Evolutionary conservation across 2,113 vertebrate genomes (phyloP).

Genomic region (Vidua macroura): DNA sequence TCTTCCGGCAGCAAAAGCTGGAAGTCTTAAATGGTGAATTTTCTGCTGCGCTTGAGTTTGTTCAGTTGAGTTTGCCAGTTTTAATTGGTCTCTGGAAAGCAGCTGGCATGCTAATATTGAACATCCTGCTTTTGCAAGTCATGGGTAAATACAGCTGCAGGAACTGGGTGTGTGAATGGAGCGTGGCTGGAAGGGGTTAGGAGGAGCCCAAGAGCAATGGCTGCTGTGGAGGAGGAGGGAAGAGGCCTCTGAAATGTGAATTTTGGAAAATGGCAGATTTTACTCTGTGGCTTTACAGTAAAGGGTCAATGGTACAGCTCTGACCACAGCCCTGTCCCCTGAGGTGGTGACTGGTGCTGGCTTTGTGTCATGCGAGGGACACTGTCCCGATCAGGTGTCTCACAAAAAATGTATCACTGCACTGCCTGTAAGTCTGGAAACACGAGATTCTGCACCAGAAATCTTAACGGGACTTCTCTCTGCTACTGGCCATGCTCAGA

Average conservation of each 20-base stretch:
- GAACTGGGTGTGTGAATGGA: constrained; percentile 15
- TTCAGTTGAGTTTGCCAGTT: constrained; percentile 43
- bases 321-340: neutral
- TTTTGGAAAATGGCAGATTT: neutral
- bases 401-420: neutral
- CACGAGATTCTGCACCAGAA: accelerated
- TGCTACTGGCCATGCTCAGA: neutral
- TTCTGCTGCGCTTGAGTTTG: constrained; percentile 52
- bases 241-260: neutral
- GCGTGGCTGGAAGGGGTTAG: neutral
- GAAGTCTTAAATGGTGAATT: constrained; percentile 49
- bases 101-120: constrained; percentile 54
- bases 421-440: neutral
- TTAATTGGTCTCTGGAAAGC: constrained; percentile 65
- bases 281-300: neutral
- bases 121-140: constrained; percentile 39
- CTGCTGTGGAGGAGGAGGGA: neutral
- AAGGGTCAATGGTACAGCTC: neutral
- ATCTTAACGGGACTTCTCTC: neutral
- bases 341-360: neutral
- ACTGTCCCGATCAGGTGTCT: accelerated
- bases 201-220: neutral
- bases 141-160: constrained; percentile 68
- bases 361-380: neutral
- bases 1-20: constrained; percentile 39